These are phyloP conservation scores for Nymphalis io DNA, from an alignment of 1,140 invertebrate genomes.

Conservation along the genomic window DNA sequence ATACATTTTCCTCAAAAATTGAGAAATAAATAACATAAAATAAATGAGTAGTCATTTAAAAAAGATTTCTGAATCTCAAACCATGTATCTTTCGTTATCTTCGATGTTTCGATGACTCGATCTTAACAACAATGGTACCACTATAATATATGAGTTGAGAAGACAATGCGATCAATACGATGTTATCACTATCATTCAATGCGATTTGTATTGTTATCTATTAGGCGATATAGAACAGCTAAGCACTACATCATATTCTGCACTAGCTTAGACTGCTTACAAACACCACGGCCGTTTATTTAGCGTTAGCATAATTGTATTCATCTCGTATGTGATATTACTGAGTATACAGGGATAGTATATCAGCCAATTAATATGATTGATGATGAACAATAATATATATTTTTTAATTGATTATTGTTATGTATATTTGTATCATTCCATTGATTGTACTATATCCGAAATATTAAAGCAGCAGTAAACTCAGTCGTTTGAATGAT, in stretches of 20 bases:
- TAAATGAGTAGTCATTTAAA: too few relatives aligned
- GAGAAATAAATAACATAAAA: too few relatives aligned
- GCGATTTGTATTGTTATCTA: conserved; percentile 14
- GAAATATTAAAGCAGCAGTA: too few relatives aligned
- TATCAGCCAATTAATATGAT: too few relatives aligned
- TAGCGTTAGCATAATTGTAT: not conserved
- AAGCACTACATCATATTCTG: conserved; percentile 1
- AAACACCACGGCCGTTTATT: not conserved
- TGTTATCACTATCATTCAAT: conserved; percentile 5
- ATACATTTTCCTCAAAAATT: too few relatives aligned
- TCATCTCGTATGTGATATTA: not conserved
- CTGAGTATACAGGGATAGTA: not conserved
- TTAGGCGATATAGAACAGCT: conserved; percentile 16
- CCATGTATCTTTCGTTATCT: not conserved
- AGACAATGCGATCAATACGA: conserved; percentile 13
- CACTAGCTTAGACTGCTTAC: not conserved
- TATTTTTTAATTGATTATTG: too few relatives aligned
- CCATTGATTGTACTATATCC: too few relatives aligned
- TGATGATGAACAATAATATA: too few relatives aligned
- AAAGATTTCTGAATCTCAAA: too few relatives aligned
- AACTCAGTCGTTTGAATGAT: too few relatives aligned
- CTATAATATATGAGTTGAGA: not conserved
- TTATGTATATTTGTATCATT: too few relatives aligned
- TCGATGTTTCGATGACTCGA: not conserved
- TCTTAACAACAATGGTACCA: not conserved